Evolutionary conservation across 92 coral and sea anemone genomes (phyloP), one percentile per base, ranked within the genome.

Genomic region (Epizoanthus scotinus): DNA sequence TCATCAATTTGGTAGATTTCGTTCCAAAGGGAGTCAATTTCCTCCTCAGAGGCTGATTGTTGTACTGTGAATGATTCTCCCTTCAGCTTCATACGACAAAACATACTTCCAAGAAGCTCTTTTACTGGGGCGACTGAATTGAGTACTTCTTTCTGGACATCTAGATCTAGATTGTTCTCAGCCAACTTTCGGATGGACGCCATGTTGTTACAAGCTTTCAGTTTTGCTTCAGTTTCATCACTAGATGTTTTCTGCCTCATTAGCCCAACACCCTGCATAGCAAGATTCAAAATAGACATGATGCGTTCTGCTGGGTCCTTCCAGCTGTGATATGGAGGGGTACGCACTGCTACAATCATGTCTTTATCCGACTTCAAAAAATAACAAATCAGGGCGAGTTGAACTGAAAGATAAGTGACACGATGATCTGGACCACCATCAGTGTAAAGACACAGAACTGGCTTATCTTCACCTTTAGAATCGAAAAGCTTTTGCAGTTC

Each of bases 361-460:
- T 77, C 82, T 3, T 36, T 47, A 53, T 63, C 70, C 25, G n/a
- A 21, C 36, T 22, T 31, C 17, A 78, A 29, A 63, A 78, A 78
- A 8, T 61, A 62, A 42, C 63, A 63, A 13, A 77, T 63, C 61
- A 78, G 49, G 15, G 60, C 82, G 12, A 78, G 14, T 34, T 61
- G 28, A 20, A 78, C 70, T 26, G 82, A 78, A 15, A 21, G 29
- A 54, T 78, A 78, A 26, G 20, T 59, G 7, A 56, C 65, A 31
- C 82, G 62, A 68, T 78, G 82, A 70, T 78, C 82, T 10, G 71
- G 82, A 28, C 82, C 82, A 59, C 70, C 82, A 31, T 78, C 82
- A 54, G 70, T 78, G 24, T 61, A 78, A 18, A 60, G 12, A 20
- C 54, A 20, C 28, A 78, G 25, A 31, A 78, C 60, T 55, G 17